Conservation (phyloP, 2,797 vertebrate species). For the Cynopterus sphinx region DNA sequence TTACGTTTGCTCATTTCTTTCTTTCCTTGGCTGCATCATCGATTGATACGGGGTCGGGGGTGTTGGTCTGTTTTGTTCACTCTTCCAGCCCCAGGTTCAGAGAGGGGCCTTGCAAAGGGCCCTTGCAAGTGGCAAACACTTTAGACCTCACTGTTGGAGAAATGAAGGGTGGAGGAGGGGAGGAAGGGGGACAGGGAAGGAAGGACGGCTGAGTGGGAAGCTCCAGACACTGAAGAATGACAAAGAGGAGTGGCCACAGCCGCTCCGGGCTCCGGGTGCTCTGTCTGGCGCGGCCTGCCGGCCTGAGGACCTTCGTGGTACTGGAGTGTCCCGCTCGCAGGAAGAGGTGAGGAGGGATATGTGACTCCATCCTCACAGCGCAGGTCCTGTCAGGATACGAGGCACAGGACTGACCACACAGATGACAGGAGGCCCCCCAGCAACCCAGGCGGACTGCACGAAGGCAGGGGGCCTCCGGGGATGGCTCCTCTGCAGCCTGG, state of each 20-base stretch:
- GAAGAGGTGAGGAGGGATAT: background rate
- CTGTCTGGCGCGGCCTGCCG: fast-evolving
- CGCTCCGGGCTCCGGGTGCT: no score
- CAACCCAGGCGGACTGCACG: fast-evolving
- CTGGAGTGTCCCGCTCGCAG: fast-evolving
- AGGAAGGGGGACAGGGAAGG: no score
- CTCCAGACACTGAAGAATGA: background rate
- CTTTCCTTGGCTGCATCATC: background rate
- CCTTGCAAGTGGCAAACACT: background rate
- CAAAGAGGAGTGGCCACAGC: background rate
- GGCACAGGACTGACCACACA: background rate
- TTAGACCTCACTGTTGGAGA: background rate
- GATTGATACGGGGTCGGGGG: fast-evolving
- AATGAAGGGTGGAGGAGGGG: background rate
- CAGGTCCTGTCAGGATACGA: no score
- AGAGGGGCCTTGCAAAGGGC: background rate
- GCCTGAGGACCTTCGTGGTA: background rate
- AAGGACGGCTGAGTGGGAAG: no score
- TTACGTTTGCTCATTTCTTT: background rate
- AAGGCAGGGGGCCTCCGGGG: background rate
- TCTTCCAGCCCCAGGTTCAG: background rate
- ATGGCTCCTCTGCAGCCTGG: background rate
- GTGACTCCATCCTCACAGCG: background rate
- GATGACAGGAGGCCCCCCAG: no score
- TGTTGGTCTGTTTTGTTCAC: background rate